Evolutionary conservation across 1,140 invertebrate species (phyloP).

Genomic region (Drosophila tani): DNA sequence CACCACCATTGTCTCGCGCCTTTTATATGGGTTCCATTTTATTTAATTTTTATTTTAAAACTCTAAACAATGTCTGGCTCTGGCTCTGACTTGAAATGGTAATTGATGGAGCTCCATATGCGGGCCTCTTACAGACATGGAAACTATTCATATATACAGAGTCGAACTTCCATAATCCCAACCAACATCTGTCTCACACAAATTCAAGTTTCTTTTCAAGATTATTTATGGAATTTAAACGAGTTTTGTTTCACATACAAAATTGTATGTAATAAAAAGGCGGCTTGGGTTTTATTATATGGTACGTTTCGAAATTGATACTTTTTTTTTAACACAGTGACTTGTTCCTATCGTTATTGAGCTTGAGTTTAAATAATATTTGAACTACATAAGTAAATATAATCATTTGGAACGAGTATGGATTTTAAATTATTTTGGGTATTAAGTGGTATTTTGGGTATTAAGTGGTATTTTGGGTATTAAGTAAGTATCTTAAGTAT

Average conservation of each 20-base stretch:
- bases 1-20: slow-evolving; percentile 48
- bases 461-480: too few relatives aligned
- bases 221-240: slow-evolving; percentile 43
- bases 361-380: not conserved
- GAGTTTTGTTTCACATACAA: slow-evolving; percentile 41
- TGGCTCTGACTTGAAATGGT: slow-evolving; percentile 64
- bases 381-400: not conserved
- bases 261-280: slow-evolving; percentile 33
- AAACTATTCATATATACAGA: slow-evolving; percentile 46
- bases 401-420: too few relatives aligned
- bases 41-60: slow-evolving; percentile 78
- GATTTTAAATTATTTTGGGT: not conserved
- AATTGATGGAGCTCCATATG: slow-evolving; percentile 66
- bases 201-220: slow-evolving; percentile 40
- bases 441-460: too few relatives aligned
- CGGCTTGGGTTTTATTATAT: slow-evolving; percentile 10
- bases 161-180: slow-evolving; percentile 37
- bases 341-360: too few relatives aligned
- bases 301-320: slow-evolving; percentile 1
- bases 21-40: slow-evolving; percentile 79
- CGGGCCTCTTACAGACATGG: slow-evolving; percentile 56
- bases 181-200: slow-evolving; percentile 30
- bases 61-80: slow-evolving; percentile 75
- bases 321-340: not conserved
- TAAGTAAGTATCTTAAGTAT: too few relatives aligned